Evolutionary conservation across 1,140 invertebrate species (phyloP), one percentile per base, ranked within the genome.

Genomic region (Nebria ingens): DNA sequence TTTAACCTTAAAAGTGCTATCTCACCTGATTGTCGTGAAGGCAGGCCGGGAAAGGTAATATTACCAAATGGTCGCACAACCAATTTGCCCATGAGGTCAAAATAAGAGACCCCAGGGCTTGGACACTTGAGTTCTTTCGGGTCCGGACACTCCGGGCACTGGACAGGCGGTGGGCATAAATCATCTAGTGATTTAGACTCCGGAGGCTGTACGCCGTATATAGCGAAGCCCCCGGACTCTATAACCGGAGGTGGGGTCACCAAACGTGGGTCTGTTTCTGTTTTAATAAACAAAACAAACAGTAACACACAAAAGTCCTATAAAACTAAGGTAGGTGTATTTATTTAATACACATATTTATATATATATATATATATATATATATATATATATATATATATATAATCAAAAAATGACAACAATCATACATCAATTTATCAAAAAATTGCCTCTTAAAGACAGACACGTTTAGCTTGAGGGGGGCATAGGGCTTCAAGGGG

Each of bases 71-170:
- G 74, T 54, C 74, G 70, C 45, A 83, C 76, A 56, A 81, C 77
- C 68, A 83, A 72, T 61, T 74, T 71, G 53, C 72, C 72, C 45
- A 79, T 62, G 19, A 79, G 60, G 64, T 78, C 73, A 56, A 76
- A 70, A 2, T 79, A 62, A 13, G 77, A 74, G 25, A 79, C 68
- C 45, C 80, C 75, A 2, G 78, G 74, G 13, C 82, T 74, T 59
- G 79, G 77, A 65, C 82, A 85, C 51, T 76, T 77, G 25, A 73
- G 67, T 19, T 76, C 67, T 56, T 73, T 76, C 9, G 70, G 66
- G 22, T 77, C 66, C 0, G 78, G 73, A 63, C 82, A 84, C 17
- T 83, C 75, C 0, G 79, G 79, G 57, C 81, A 84, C 15, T 70
- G 68, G 9, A 74, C 68, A 3, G 74, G 68, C 0, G 77, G 75